These are phyloP conservation scores for Scaptodrosophila latifasciaeformis DNA, from an alignment of 2,888 invertebrate species.

Conservation along the genomic window DNA sequence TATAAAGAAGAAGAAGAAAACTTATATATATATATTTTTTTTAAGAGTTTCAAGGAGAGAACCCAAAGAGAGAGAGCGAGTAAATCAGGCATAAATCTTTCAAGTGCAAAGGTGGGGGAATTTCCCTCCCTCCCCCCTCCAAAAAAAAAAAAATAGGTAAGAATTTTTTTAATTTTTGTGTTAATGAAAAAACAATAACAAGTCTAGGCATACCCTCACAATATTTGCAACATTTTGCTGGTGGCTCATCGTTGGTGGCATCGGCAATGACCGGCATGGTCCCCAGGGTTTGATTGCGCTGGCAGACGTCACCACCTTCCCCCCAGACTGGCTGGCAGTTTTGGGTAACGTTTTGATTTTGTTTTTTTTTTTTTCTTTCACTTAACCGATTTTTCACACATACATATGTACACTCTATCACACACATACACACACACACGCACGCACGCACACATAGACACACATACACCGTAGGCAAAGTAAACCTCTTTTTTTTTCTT, in stretches of 20 bases:
- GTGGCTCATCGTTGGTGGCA: conserved; percentile 81
- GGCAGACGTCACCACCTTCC: conserved; percentile 33
- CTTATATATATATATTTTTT: conserved; percentile 18
- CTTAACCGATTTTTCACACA: conserved; percentile 7
- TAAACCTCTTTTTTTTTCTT: conserved; percentile 12
- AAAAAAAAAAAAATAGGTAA: no score
- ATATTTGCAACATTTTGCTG: conserved; percentile 94
- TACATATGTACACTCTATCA: background rate
- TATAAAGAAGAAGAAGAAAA: conserved; percentile 11
- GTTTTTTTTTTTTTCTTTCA: conserved; percentile 7
- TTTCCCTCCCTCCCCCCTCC: background rate
- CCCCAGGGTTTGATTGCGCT: conserved; percentile 61
- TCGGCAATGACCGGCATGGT: conserved; percentile 81
- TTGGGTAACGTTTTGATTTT: background rate
- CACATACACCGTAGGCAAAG: background rate
- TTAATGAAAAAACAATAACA: conserved; percentile 50
- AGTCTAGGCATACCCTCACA: conserved; percentile 84
- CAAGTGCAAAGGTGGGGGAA: conserved; percentile 46
- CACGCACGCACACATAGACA: background rate
- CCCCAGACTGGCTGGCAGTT: conserved; percentile 47
- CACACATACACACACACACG: background rate
- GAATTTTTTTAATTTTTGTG: conserved; percentile 37
- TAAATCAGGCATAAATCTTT: conserved; percentile 67
- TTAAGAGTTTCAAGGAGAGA: conserved; percentile 11
- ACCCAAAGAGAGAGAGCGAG: conserved; percentile 7